Evolutionary conservation across 2,113 vertebrate genomes (phyloP), one percentile per base, ranked within the genome.

Genomic region (Callaeas wilsoni): DNA sequence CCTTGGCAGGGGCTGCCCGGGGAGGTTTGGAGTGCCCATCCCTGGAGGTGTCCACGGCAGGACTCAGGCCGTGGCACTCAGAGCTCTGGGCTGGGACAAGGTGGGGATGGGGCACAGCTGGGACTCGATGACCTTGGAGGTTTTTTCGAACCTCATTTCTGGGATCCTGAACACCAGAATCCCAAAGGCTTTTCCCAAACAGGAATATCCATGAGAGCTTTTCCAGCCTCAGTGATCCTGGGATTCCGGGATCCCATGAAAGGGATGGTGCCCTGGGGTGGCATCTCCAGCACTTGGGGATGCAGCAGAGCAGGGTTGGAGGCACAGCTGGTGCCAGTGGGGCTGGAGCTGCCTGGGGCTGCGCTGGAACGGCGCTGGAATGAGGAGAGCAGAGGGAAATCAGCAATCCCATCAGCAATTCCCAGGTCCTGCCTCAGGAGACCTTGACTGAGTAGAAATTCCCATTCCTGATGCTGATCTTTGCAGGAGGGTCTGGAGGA

Each of bases 101-200:
- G 67, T 19, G 32, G 35, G 21, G 0, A 11, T 11, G 0, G 0
- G 32, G 22, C 59, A 65, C 52, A 52, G 68, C 4, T 19, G 0
- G 19, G 23, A 27, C 1, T 33, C 0, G 0, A 0, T 52, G 53
- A 0, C 0, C 52, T 25, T 1, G 5, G 44, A 16, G 23, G 1
- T n/a, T n/a, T n/a, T n/a, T n/a, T n/a, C n/a, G n/a, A n/a, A n/a
- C n/a, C n/a, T n/a, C n/a, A n/a, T n/a, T n/a, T n/a, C n/a, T n/a
- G n/a, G n/a, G n/a, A n/a, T n/a, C n/a, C n/a, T n/a, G n/a, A n/a
- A n/a, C n/a, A n/a, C n/a, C n/a, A n/a, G n/a, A n/a, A n/a, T n/a
- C n/a, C n/a, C n/a, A n/a, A n/a, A n/a, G n/a, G n/a, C n/a, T n/a
- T n/a, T n/a, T n/a, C n/a, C n/a, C n/a, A n/a, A n/a, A n/a, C n/a